phyloP scores from a whole-genome alignment of 2,888 invertebrate species.

The Lingula anatina region DNA sequence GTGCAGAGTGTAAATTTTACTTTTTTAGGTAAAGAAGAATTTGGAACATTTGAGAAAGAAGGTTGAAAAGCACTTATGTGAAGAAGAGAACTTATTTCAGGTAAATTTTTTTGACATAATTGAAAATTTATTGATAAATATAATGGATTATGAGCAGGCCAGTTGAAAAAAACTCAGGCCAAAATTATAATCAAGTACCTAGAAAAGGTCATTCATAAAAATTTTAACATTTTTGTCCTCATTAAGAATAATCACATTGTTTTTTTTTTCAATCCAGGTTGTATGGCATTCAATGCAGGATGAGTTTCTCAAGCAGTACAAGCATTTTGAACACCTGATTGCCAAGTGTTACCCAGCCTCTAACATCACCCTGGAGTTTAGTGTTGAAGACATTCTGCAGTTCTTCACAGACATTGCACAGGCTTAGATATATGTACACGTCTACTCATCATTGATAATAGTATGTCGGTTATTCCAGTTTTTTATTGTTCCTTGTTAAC shows the following conservation, averaged over 20 bases:
- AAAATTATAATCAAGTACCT: too few species aligned
- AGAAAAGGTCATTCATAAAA: too few species aligned
- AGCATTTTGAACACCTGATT: conserved; percentile 85
- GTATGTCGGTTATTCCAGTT: too few species aligned
- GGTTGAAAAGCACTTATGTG: conserved; percentile 95
- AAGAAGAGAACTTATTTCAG: conserved; percentile 74
- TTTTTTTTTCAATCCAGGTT: conserved; percentile 67
- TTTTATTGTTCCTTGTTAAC: too few species aligned
- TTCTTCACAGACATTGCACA: conserved; percentile 99
- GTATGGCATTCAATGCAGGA: conserved; percentile 99
- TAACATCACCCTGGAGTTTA: conserved; percentile 88
- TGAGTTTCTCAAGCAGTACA: conserved; percentile 95
- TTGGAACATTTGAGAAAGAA: conserved; percentile 89
- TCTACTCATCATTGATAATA: too few species aligned
- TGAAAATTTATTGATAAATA: too few species aligned
- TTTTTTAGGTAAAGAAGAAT: conserved; percentile 72
- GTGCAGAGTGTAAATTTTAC: too few species aligned
- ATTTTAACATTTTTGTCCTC: too few species aligned
- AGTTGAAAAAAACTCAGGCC: too few species aligned
- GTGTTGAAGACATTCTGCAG: conserved; percentile 88
- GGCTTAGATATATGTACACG: too few species aligned
- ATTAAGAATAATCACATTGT: too few species aligned
- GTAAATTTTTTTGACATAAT: conserved; percentile 47
- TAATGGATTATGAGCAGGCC: too few species aligned
- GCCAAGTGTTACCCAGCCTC: conserved; percentile 94